These are phyloP conservation scores for Trogon surrucura DNA, from an alignment of 2,113 vertebrate genomes.

Conservation along the genomic window DNA sequence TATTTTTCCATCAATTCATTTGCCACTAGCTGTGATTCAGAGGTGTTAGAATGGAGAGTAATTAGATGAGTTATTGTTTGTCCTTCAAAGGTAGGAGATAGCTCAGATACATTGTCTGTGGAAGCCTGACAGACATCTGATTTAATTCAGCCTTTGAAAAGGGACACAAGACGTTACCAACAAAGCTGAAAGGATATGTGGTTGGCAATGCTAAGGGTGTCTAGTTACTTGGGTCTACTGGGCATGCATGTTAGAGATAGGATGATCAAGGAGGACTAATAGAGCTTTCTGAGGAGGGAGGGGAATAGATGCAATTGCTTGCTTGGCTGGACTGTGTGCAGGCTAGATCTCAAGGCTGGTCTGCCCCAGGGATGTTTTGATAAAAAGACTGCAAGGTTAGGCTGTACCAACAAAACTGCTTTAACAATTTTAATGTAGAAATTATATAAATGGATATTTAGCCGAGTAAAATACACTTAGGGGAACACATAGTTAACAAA, in stretches of 20 bases:
- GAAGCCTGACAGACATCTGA: neutral
- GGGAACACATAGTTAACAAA: neutral
- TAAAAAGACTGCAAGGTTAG: neutral
- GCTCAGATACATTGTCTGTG: neutral
- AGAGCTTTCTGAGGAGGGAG: neutral
- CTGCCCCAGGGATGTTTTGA: neutral
- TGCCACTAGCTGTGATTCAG: neutral
- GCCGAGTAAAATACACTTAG: neutral
- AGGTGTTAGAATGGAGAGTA: neutral
- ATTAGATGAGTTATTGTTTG: neutral
- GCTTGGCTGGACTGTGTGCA: neutral
- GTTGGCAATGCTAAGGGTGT: neutral
- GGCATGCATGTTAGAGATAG: too few relatives aligned
- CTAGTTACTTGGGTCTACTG: neutral
- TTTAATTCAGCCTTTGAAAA: constrained; percentile 34
- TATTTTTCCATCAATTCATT: neutral
- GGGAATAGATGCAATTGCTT: neutral
- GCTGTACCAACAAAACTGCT: neutral
- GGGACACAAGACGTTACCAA: neutral
- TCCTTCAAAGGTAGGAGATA: neutral
- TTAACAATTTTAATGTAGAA: neutral
- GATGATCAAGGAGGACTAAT: neutral
- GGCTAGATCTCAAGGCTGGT: neutral
- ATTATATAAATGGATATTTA: neutral
- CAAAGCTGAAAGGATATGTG: neutral